Percentiles rank a stretch among this genome's conserved stretches.
These are phyloP conservation scores for Solenopsis fugax DNA, from an alignment of 1,140 invertebrate species.

Conservation along the genomic window DNA sequence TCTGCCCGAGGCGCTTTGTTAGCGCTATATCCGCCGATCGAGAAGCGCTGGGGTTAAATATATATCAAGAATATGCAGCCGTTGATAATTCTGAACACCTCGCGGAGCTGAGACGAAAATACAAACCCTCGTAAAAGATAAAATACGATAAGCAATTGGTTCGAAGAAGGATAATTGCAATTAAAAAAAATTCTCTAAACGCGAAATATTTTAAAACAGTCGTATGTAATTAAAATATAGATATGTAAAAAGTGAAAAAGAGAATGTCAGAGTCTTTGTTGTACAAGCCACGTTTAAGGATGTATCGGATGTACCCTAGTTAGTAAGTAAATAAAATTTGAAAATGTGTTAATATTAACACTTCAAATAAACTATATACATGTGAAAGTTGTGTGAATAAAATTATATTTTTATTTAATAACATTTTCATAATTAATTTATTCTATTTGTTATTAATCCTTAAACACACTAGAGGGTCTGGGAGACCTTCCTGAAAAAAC, in stretches of 20 bases:
- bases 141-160: not conserved
- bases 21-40: slow-evolving; percentile 42
- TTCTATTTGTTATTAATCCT: too few relatives aligned
- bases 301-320: too few relatives aligned
- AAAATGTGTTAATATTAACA: too few relatives aligned
- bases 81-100: not conserved
- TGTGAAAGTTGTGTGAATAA: too few relatives aligned
- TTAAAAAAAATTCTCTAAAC: not conserved
- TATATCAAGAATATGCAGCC: slow-evolving; percentile 14
- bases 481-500: too few relatives aligned
- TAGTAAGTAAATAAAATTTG: too few relatives aligned
- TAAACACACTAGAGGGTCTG: too few relatives aligned
- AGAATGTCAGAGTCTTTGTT: too few relatives aligned
- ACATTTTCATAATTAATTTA: too few relatives aligned
- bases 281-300: too few relatives aligned
- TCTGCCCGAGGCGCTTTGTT: slow-evolving; percentile 60
- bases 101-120: not conserved
- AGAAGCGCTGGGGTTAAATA: slow-evolving; percentile 54
- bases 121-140: not conserved
- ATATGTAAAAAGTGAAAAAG: not conserved
- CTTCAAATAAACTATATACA: too few relatives aligned
- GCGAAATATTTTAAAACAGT: not conserved
- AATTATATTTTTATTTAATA: too few relatives aligned
- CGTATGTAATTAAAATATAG: not conserved
- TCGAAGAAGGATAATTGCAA: not conserved